phyloP scores from a whole-genome alignment of 2,888 invertebrate genomes.

The Abrostola tripartita region DNA sequence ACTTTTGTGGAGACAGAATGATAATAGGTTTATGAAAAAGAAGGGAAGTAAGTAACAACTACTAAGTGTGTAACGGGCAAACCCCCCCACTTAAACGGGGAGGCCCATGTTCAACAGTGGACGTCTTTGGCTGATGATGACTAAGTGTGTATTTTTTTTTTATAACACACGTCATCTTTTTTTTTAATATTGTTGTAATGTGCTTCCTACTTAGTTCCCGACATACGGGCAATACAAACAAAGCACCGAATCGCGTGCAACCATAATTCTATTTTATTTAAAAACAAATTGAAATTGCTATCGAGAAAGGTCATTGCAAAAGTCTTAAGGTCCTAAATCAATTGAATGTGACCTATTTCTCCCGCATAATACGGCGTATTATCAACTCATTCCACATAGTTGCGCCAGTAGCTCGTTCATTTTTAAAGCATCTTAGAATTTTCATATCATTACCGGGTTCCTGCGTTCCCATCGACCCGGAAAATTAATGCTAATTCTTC shows the following conservation, averaged over 20 bases:
- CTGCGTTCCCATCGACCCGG: conserved; percentile 48
- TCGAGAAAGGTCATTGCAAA: conserved; percentile 26
- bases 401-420: conserved; percentile 24
- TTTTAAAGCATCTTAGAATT: conserved; percentile 58
- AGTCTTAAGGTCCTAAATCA: conserved; percentile 40
- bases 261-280: conserved; percentile 8
- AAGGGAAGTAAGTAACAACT: too few species aligned
- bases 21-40: too few species aligned
- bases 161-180: too few species aligned
- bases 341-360: conserved; percentile 44
- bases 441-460: conserved; percentile 45
- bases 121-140: too few species aligned
- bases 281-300: conserved; percentile 22
- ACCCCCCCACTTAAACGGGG: too few species aligned
- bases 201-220: too few species aligned
- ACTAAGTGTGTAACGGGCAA: too few species aligned
- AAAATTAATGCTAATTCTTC: conserved; percentile 69
- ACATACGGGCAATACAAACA: neutral
- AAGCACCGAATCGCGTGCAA: neutral
- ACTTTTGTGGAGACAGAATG: too few species aligned
- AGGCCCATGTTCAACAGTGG: too few species aligned
- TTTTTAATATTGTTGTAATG: too few species aligned
- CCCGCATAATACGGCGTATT: conserved; percentile 16
- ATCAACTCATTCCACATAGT: conserved; percentile 16
- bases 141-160: too few species aligned